Evolutionary conservation across 2,797 vertebrate species (phyloP), one percentile per base, ranked within the genome.

Genomic region (Syndactyla subalaris): DNA sequence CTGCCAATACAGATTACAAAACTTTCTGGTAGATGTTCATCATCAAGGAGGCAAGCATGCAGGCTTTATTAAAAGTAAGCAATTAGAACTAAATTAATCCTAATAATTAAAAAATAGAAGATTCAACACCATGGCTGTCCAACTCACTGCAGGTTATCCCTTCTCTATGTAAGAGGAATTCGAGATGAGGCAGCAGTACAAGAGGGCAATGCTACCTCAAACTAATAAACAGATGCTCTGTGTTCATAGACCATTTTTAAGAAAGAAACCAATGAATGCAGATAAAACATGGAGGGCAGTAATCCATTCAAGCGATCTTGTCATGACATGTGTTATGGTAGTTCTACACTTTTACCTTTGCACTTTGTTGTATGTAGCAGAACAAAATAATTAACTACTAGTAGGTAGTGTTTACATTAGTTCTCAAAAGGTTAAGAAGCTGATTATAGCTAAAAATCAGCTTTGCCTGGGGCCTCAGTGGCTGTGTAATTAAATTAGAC

Each of bases 341-440:
- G 89, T 91, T 96, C 89, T 87, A 96, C 95, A 94, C 92, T 96
- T 94, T 87, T 98, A 97, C 97, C 97, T 97, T 97, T 98, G 97
- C 97, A 97, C 96, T 98, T 97, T 92, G 91, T 92, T 97, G 91
- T 92, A 74, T 85, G 81, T 81, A 94, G 85, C 89, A 91, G 90
- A 97, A 93, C 93, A 95, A 97, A 92, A 76, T 97, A 98, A 98
- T 98, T 98, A 98, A 96, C 96, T 96, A 98, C 93, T 92, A 94
- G 96, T 97, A 98, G 97, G 97, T 95, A 97, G 95, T 98, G 98
- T 98, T 98, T 98, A 98, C 73, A 68, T 97, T 98, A 98, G 97
- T 97, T 98, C 97, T 98, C 98, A 97, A 98, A 98, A 98, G 98
- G 98, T 98, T 98, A 98, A 98, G 98, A 98, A 98, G 98, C 97